A percentile compares a stretch with the other conserved stretches of the same genome.
Conservation (phyloP, 2,797 vertebrate genomes). For the Amblyraja radiata region DNA sequence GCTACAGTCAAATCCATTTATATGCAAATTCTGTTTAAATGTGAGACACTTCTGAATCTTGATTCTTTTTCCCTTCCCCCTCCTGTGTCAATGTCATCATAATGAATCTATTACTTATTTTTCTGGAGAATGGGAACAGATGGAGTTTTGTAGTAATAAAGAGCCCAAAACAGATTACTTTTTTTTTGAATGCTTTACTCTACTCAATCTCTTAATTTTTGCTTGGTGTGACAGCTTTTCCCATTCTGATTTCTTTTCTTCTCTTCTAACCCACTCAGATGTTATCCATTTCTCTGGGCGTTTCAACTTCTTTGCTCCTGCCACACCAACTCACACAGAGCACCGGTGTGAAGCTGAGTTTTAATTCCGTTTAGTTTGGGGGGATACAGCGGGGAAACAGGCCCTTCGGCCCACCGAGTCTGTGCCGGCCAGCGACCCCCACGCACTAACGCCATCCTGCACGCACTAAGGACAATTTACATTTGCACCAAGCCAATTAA, state of each 20-base stretch:
- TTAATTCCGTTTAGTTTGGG: no score
- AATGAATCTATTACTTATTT: constrained; percentile 33
- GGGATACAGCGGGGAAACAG: no score
- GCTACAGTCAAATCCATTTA: constrained; percentile 27
- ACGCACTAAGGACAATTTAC: no score
- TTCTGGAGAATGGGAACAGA: constrained; percentile 25
- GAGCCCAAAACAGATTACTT: constrained; percentile 16
- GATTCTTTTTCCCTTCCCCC: background rate
- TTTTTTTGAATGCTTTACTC: background rate
- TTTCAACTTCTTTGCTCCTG: background rate
- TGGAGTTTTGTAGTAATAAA: constrained; percentile 11
- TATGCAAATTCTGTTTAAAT: constrained; percentile 32
- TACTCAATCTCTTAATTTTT: constrained; percentile 25
- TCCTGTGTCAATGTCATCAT: constrained; percentile 6
- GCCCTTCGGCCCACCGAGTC: no score
- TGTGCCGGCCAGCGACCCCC: no score
- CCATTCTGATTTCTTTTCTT: background rate
- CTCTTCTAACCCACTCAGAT: background rate
- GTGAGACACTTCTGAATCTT: background rate
- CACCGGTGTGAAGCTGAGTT: no score
- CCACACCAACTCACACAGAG: background rate
- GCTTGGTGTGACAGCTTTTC: background rate
- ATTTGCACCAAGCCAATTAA: no score
- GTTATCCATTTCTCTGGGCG: background rate
- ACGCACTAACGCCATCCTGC: no score